Base-by-base conservation (phyloP, 2,888 invertebrate genomes). In the Rotaria macrura region DNA sequence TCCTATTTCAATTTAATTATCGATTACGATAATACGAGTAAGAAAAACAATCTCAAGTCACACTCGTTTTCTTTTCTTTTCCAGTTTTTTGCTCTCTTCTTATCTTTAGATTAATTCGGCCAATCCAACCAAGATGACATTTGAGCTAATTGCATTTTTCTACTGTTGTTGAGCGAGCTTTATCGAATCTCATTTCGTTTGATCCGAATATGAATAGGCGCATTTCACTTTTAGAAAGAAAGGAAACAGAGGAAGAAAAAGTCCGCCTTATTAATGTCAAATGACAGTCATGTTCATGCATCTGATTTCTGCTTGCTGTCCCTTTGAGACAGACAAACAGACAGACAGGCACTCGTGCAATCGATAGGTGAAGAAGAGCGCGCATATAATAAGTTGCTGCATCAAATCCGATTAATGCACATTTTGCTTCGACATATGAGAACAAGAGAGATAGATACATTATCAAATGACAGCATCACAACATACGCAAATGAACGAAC, bases 111-210 rank as follows among this genome's bases (percentile, higher is more conserved):
- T 29, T 34, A 25, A 65, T 29, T 12, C 38, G 38, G 7, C 34
- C 38, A 34, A 34, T 65, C 12, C 29, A 43, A 12, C n/a, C 40
- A 43, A 79, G 79, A 79, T 79, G 79, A 79, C 79, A 79, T 79
- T 79, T 79, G 79, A 79, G 10, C 43, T 79, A 79, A 79, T 79
- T 79, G 79, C 43, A 79, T 79, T 79, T 79, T 79, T 34, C 34
- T 34, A 65, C 65, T 20, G 17, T 65, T 14, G 17, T 65, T 65
- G 34, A 65, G 20, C 65, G 34, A 65, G 65, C 65, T 29, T 65
- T 38, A 65, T 65, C 65, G 34, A 65, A 65, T 65, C 65, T 65
- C 34, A 65, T 65, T 65, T 65, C 20, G 38, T 17, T 65, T 65
- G 65, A 65, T 65, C 65, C 34, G 65, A 65, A 65, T 65, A 34